Evolutionary conservation across 2,797 vertebrate species (phyloP).

Genomic region (Lateolabrax maculatus): DNA sequence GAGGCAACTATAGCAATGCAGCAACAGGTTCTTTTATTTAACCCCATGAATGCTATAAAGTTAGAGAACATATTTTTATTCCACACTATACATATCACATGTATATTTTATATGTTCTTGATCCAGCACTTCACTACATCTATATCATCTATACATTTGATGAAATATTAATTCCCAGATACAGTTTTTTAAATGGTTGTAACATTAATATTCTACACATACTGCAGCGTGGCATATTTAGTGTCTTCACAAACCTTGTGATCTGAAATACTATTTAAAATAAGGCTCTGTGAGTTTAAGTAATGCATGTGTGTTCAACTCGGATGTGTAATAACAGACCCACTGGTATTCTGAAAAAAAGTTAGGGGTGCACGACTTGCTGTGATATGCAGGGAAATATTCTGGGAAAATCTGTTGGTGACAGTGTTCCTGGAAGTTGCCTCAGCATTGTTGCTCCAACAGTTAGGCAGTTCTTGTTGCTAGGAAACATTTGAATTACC

Average conservation of each 20-base stretch:
- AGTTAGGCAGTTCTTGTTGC: slow-evolving; percentile 60
- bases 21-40: slow-evolving; percentile 49
- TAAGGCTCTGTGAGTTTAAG: slow-evolving; percentile 10
- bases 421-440: slow-evolving; percentile 41
- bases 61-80: background rate
- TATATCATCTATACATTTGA: background rate
- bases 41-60: background rate
- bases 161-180: background rate
- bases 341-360: slow-evolving; percentile 12
- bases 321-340: background rate
- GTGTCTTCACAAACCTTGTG: background rate
- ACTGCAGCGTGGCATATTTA: background rate
- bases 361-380: background rate
- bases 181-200: slow-evolving; percentile 9
- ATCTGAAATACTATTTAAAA: background rate
- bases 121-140: background rate
- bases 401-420: slow-evolving; percentile 12
- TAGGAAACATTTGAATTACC: slow-evolving; percentile 71
- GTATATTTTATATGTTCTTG: background rate
- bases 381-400: slow-evolving; percentile 12
- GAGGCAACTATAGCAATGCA: background rate
- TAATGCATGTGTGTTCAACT: slow-evolving; percentile 19
- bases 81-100: too few relatives aligned
- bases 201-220: background rate
- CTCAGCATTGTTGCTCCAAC: slow-evolving; percentile 42